Base-by-base conservation (phyloP, 2,888 invertebrate species). In the Ommatoiulus sabulosus region DNA sequence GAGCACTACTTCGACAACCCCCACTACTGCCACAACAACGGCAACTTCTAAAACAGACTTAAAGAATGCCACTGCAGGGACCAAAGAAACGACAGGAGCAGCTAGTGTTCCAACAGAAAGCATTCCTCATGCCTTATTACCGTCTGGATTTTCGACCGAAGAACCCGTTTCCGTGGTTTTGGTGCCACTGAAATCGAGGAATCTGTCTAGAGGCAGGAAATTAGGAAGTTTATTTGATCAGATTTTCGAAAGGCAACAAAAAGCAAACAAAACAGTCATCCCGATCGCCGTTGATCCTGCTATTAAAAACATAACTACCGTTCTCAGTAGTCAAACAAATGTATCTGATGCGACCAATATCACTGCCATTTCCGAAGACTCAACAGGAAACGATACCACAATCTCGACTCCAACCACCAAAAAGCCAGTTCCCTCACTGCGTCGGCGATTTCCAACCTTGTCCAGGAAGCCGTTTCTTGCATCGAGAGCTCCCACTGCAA, bases 391-490 rank as follows among this genome's bases (percentile, higher is more conserved):
- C 24, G 44, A 7, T 24, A 52, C 43, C n/a, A 57, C 2, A 12
- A 24, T 35, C 24, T 0, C 24, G 17, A n/a, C 87, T 63, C 3
- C 87, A n/a, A 35, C 87, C 44, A 87, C 87, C 43, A 80, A 80
- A 80, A 35, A 35, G 7, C 35, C 80, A 10, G 80, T 43, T 12
- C 24, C 24, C 10, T 35, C 35, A 12, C 15, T 52, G 44, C 57
- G 86, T 0, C 35, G 88, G 5, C 80, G 89, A 3, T 89, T 89
- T 46, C 89, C 89, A 44, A 80, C 48, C 72, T 52, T 89, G n/a
- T 48, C 87, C 43, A 35, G 89, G 48, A 89, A 89, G 48, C 89
- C 89, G 48, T 89, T 89, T 48, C 87, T 57, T 43, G 20, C 57
- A 15, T 46, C 89, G n/a, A 63, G 89, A 80, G 43, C 87, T 24